Conservation (phyloP, 2,888 invertebrate genomes). For the Coelogynopora nodosa region DNA sequence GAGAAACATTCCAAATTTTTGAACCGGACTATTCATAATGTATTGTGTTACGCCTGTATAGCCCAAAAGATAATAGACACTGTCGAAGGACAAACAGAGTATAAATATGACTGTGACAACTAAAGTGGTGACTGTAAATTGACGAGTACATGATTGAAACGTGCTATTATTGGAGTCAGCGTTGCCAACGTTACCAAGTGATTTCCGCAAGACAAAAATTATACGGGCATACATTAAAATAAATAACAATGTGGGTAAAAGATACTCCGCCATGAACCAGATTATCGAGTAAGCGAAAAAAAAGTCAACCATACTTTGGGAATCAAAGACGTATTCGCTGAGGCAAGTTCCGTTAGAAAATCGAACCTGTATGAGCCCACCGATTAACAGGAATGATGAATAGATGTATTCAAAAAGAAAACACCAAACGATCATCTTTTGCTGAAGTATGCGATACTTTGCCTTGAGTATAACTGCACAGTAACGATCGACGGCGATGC, state of each 20-base stretch:
- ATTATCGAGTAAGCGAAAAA: background rate
- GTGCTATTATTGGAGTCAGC: too few relatives aligned
- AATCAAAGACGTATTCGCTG: background rate
- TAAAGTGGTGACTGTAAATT: too few relatives aligned
- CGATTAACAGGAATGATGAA: background rate
- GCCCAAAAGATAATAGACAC: too few relatives aligned
- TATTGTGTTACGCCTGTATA: too few relatives aligned
- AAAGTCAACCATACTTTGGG: background rate
- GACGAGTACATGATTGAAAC: too few relatives aligned
- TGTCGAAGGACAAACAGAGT: too few relatives aligned
- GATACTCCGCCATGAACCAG: background rate
- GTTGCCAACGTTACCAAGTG: too few relatives aligned
- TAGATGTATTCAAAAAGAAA: background rate
- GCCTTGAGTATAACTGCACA: background rate
- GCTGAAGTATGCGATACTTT: background rate
- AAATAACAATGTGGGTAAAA: background rate
- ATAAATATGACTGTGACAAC: too few relatives aligned
- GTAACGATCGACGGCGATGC: background rate
- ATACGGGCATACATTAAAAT: too few relatives aligned
- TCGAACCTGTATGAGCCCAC: background rate
- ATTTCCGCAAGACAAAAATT: too few relatives aligned
- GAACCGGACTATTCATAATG: too few relatives aligned
- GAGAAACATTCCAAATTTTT: too few relatives aligned
- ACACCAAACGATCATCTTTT: background rate
- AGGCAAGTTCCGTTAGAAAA: background rate